A percentile compares a stretch with the other conserved stretches of the same genome.
Conservation (phyloP, 1,140 invertebrate genomes). For the Aphis craccivora region DNA sequence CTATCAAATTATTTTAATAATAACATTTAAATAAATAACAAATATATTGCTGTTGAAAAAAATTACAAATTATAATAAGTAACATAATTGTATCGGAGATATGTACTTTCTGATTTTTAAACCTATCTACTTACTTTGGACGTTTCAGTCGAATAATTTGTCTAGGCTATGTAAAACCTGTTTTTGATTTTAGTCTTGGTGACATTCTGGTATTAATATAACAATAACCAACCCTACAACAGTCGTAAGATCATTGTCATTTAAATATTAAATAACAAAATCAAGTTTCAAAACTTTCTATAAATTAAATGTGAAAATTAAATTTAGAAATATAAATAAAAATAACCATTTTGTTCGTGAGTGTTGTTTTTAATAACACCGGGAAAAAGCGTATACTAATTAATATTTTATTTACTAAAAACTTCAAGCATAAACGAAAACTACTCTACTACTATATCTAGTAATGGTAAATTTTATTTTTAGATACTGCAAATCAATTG, state of each 20-base stretch:
- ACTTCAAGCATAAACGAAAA: background rate
- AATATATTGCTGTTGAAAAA: background rate
- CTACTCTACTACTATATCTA: no score
- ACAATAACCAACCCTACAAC: background rate
- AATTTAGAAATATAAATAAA: background rate
- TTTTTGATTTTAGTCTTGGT: background rate
- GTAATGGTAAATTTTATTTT: background rate
- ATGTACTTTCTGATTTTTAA: background rate
- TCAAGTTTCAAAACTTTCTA: conserved; percentile 7
- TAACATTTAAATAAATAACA: background rate
- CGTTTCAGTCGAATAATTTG: background rate
- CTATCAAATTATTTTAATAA: background rate
- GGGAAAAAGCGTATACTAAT: background rate
- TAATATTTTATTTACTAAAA: background rate
- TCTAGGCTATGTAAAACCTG: conserved; percentile 7
- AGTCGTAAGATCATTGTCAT: background rate
- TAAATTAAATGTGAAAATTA: background rate
- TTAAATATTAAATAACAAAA: conserved; percentile 16
- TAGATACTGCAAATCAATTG: background rate
- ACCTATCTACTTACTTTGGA: background rate
- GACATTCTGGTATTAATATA: conserved; percentile 5
- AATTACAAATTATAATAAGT: background rate
- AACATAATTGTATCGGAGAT: background rate
- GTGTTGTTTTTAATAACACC: background rate
- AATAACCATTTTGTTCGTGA: background rate